These are phyloP conservation scores for Plectropomus leopardus DNA, from an alignment of 2,113 vertebrate species.

Conservation along the genomic window DNA sequence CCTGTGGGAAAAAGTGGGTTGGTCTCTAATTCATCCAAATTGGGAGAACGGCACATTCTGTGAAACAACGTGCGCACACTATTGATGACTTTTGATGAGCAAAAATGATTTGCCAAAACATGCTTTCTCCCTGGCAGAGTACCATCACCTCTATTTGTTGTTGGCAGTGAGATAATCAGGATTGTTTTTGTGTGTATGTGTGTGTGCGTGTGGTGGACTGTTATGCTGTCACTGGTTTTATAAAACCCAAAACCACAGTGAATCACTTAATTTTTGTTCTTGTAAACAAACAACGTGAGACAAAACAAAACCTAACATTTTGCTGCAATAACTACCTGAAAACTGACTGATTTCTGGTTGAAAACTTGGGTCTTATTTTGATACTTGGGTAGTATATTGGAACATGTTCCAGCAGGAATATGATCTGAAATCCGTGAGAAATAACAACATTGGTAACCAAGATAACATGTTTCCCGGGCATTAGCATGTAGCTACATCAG, in stretches of 20 bases:
- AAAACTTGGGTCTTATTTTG: not conserved
- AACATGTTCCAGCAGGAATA: too few species aligned
- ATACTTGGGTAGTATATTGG: too few species aligned
- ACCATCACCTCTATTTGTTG: slow-evolving; percentile 29
- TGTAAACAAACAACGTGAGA: not conserved
- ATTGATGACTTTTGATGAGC: not conserved
- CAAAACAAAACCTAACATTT: not conserved
- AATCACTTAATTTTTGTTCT: not conserved
- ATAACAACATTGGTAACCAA: too few species aligned
- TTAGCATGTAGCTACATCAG: too few species aligned
- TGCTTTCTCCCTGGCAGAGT: not conserved
- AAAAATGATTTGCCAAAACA: slow-evolving; percentile 22
- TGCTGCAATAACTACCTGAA: not conserved
- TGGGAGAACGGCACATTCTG: not conserved
- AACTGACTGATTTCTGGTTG: not conserved
- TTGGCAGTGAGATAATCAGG: not conserved
- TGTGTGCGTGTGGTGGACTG: not conserved
- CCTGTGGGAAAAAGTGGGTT: not conserved
- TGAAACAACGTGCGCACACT: not conserved
- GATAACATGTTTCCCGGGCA: too few species aligned
- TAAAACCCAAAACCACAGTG: not conserved
- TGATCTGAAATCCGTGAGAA: too few species aligned
- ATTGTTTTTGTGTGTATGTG: too few species aligned
- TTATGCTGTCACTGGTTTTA: slow-evolving; percentile 3
- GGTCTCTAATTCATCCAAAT: not conserved